phyloP scores from a whole-genome alignment of 2,888 invertebrate genomes.

The Nysson spinosus region DNA sequence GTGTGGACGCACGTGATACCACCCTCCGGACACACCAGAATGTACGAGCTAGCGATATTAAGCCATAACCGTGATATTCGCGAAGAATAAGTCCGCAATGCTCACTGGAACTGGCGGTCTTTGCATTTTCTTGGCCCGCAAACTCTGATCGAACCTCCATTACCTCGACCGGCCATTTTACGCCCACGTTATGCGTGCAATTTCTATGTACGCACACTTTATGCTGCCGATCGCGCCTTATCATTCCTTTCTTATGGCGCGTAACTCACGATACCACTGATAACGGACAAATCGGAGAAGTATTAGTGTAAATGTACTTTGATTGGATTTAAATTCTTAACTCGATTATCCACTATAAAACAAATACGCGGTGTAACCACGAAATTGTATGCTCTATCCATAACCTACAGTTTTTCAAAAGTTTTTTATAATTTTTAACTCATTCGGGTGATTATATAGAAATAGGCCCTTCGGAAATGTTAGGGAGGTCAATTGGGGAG shows the following conservation, averaged over 20 bases:
- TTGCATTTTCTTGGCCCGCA: conserved; percentile 24
- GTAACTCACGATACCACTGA: no score
- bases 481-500: no score
- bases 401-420: no score
- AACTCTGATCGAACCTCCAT: conserved; percentile 30
- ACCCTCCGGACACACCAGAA: conserved; percentile 37
- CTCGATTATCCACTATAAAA: no score
- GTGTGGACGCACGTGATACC: conserved; percentile 5
- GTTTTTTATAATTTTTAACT: no score
- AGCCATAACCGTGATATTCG: conserved; percentile 55
- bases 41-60: conserved; percentile 54
- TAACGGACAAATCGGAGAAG: no score
- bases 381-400: no score
- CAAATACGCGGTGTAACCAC: no score
- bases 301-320: no score
- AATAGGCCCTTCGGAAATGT: no score
- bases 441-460: no score
- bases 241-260: conserved; percentile 1
- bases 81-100: conserved; percentile 28
- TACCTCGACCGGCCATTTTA: conserved; percentile 14
- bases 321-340: no score
- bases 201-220: conserved; percentile 18
- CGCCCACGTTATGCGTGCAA: conserved; percentile 26
- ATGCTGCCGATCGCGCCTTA: conserved; percentile 11
- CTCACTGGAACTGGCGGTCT: conserved; percentile 12